Conservation (phyloP, 1,140 invertebrate genomes). For the Scaptomyza montana region DNA sequence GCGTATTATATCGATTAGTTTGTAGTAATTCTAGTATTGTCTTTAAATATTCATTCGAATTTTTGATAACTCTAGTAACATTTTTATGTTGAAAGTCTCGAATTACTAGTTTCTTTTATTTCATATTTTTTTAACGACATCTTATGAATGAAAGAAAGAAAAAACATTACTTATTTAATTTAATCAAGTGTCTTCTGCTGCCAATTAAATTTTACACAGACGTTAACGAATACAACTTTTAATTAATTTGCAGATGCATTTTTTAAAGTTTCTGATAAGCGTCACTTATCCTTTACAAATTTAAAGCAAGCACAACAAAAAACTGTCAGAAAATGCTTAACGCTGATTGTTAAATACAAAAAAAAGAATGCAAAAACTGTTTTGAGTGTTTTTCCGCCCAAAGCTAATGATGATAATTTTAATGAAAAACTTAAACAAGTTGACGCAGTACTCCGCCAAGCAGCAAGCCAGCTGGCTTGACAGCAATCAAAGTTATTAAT, state of each 20-base stretch:
- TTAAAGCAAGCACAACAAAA: constrained; percentile 1
- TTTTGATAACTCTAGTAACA: too few relatives aligned
- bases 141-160: too few relatives aligned
- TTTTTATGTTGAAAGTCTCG: too few relatives aligned
- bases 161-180: too few relatives aligned
- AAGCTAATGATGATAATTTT: constrained; percentile 62
- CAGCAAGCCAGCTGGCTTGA: background rate
- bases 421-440: constrained; percentile 57
- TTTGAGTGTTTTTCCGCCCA: background rate
- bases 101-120: too few relatives aligned
- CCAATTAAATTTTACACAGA: background rate
- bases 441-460: constrained; percentile 6
- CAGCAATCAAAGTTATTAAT: constrained; percentile 66
- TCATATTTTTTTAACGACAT: too few relatives aligned
- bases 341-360: constrained; percentile 45
- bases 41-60: too few relatives aligned
- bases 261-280: constrained; percentile 14
- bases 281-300: background rate
- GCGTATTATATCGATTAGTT: too few relatives aligned
- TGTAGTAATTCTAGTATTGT: too few relatives aligned
- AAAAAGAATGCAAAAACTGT: background rate
- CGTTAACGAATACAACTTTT: constrained; percentile 14
- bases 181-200: background rate
- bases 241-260: constrained; percentile 27
- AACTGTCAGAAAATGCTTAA: constrained; percentile 1